A percentile compares a stretch with the other conserved stretches of the same genome.
Conservation (phyloP, 2,888 invertebrate genomes). For the Hemaris fuciformis region DNA sequence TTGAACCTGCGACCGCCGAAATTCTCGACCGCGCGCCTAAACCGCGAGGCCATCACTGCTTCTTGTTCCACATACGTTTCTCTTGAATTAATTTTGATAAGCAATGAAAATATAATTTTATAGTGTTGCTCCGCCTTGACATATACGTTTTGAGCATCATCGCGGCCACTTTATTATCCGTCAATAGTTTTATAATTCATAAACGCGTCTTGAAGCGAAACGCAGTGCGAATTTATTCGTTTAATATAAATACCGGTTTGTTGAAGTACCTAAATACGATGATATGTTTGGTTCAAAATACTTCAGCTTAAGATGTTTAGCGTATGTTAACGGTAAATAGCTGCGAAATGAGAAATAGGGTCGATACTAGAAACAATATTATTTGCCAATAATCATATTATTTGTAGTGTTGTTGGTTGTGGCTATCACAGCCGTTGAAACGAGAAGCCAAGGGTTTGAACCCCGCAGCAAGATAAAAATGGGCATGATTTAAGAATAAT, state of each 20-base stretch:
- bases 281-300: neutral
- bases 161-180: conserved; percentile 55
- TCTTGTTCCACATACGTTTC: neutral
- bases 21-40: too few species aligned
- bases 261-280: neutral
- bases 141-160: conserved; percentile 16
- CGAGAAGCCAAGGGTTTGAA: too few species aligned
- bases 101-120: neutral
- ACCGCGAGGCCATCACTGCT: too few species aligned
- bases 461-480: too few species aligned
- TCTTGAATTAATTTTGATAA: neutral
- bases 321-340: neutral
- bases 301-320: neutral
- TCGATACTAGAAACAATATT: too few species aligned
- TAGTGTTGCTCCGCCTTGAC: neutral
- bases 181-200: conserved; percentile 34
- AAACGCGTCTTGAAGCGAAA: neutral
- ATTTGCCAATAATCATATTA: too few species aligned
- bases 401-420: too few species aligned
- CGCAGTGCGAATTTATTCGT: neutral
- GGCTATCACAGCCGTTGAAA: too few species aligned
- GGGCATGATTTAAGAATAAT: too few species aligned
- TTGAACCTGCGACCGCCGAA: too few species aligned
- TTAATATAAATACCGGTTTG: neutral
- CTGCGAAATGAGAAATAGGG: too few species aligned